A percentile compares a stretch with the other conserved stretches of the same genome.
phyloP scores from a whole-genome alignment of 2,888 invertebrate genomes.

The Andrena trimmerana region DNA sequence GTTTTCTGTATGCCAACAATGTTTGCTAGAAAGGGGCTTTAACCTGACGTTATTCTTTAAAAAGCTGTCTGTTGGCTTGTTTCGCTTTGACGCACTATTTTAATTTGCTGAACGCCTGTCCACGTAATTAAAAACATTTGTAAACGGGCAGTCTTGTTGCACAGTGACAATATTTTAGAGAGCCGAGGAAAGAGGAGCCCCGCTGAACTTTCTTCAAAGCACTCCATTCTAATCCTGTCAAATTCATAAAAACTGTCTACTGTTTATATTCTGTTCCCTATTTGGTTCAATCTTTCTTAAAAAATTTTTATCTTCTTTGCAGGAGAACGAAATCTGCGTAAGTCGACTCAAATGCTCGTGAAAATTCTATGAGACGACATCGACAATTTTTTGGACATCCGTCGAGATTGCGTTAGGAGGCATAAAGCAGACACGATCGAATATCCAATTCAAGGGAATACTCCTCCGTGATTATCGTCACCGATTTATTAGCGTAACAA shows the following conservation, averaged over 20 bases:
- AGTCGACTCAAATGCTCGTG: background rate
- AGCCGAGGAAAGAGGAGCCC: background rate
- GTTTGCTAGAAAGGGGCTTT: background rate
- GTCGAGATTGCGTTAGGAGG: conserved; percentile 3
- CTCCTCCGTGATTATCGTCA: conserved; percentile 14
- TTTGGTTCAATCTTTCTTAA: no score
- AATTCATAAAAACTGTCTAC: background rate
- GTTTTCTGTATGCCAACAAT: background rate
- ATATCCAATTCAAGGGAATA: background rate
- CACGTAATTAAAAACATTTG: conserved; percentile 37
- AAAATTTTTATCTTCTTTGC: no score
- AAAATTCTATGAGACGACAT: background rate
- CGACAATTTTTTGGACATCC: background rate
- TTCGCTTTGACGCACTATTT: conserved; percentile 21
- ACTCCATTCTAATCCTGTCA: background rate
- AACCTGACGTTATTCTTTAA: background rate
- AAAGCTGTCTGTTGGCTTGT: conserved; percentile 4
- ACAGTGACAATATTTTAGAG: conserved; percentile 17
- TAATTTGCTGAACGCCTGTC: conserved; percentile 32
- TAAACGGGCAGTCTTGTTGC: conserved; percentile 8
- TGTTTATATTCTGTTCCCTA: no score
- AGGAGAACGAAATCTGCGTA: no score
- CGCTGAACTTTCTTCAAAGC: background rate
- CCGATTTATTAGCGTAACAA: conserved; percentile 25
- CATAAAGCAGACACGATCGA: background rate